Evolutionary conservation across 2,888 invertebrate genomes (phyloP).

Genomic region (Drosophila phalerata): DNA sequence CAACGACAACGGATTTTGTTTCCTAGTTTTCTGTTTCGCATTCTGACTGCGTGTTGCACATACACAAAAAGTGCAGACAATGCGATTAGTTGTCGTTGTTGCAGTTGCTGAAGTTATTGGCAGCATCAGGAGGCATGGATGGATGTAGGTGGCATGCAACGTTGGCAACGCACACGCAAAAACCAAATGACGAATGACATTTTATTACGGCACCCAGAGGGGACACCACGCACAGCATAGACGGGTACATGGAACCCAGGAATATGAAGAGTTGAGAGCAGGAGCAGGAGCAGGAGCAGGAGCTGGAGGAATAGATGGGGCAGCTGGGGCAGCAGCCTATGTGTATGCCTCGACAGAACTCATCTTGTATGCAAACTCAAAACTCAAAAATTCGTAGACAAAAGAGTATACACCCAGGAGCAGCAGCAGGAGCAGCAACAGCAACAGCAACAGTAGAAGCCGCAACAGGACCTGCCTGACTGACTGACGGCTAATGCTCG

Average conservation of each 20-base stretch:
- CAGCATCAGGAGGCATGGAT: constrained; percentile 35
- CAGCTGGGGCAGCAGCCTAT: constrained; percentile 8
- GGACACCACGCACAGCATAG: constrained; percentile 57
- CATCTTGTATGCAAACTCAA: constrained; percentile 83
- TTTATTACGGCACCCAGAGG: constrained; percentile 82
- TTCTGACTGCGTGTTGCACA: constrained; percentile 79
- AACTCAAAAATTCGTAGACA: constrained; percentile 82
- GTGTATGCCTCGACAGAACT: constrained; percentile 65
- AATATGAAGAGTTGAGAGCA: constrained; percentile 13
- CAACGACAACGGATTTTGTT: constrained; percentile 46
- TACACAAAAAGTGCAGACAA: constrained; percentile 80
- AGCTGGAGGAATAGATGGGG: neutral
- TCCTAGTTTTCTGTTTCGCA: constrained; percentile 51
- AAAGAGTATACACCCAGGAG: constrained; percentile 72
- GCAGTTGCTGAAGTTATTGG: constrained; percentile 72
- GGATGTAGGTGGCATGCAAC: constrained; percentile 13
- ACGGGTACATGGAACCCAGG: constrained; percentile 19
- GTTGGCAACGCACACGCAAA: constrained; percentile 69
- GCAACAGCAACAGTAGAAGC: constrained; percentile 27
- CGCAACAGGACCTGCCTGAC: constrained; percentile 31
- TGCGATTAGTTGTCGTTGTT: constrained; percentile 79
- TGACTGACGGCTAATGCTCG: constrained; percentile 67
- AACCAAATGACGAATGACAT: constrained; percentile 83
- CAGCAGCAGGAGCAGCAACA: constrained; percentile 25
- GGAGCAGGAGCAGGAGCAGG: neutral